These are phyloP conservation scores for Synanceia verrucosa DNA, from an alignment of 2,797 vertebrate species.

Conservation along the genomic window DNA sequence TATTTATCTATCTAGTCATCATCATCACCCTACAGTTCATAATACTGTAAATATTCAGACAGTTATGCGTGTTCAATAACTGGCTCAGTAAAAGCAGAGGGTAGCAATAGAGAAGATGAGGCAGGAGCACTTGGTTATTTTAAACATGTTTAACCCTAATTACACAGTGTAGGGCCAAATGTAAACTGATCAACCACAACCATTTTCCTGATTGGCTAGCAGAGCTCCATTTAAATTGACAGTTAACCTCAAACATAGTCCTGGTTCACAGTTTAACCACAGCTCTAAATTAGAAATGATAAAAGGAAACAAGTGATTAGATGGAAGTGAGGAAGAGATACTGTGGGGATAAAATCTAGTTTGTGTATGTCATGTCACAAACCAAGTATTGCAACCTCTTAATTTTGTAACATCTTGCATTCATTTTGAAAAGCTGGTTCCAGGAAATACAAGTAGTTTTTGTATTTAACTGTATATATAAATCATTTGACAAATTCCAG, in stretches of 20 bases:
- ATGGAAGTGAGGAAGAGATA: background rate
- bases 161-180: conserved; percentile 2
- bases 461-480: background rate
- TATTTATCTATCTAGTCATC: no score
- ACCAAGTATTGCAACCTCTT: background rate
- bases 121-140: conserved; percentile 2
- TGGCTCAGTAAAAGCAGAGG: background rate
- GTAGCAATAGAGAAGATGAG: background rate
- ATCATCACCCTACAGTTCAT: background rate
- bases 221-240: conserved; percentile 2
- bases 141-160: conserved; percentile 25
- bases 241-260: background rate
- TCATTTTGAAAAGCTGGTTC: background rate
- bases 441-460: background rate
- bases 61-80: background rate
- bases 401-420: background rate
- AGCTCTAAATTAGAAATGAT: background rate
- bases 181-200: conserved; percentile 1
- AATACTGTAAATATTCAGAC: background rate
- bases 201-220: background rate
- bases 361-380: background rate
- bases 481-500: conserved; percentile 10
- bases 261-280: background rate
- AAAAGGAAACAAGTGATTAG: background rate
- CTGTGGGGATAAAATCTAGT: background rate